Conservation (phyloP, 1,140 invertebrate genomes). For the Wasmannia auropunctata region DNA sequence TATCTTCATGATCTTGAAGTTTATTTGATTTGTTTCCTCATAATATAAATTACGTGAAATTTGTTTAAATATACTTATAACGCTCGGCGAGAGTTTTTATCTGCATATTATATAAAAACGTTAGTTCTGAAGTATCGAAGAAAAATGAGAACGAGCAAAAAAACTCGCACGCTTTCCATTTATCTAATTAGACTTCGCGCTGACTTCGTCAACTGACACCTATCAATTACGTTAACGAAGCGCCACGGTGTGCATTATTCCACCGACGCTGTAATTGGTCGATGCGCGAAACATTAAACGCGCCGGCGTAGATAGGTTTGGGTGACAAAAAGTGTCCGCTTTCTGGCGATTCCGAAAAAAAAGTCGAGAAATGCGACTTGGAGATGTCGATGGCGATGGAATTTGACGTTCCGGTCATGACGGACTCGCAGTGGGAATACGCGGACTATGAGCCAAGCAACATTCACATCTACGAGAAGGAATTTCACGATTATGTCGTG, state of each 20-base stretch:
- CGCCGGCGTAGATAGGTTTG: not conserved
- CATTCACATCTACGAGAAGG: slow-evolving; percentile 81
- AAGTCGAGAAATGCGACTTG: not conserved
- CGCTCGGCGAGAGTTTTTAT: not conserved
- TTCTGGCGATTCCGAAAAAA: not conserved
- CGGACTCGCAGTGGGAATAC: slow-evolving; percentile 56
- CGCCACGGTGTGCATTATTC: not conserved
- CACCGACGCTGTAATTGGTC: not conserved
- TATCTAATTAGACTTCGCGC: not conserved
- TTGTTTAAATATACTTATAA: not conserved
- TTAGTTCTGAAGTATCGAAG: not conserved
- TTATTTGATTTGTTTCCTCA: not conserved
- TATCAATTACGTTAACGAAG: not conserved
- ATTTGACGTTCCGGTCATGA: not conserved
- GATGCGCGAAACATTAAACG: not conserved
- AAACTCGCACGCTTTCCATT: not conserved
- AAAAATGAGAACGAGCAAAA: not conserved
- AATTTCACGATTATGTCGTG: slow-evolving; percentile 82
- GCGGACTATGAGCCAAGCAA: slow-evolving; percentile 78
- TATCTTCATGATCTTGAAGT: not conserved
- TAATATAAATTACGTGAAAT: not conserved
- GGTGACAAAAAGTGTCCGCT: not conserved
- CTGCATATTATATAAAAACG: not conserved
- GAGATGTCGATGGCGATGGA: not conserved
- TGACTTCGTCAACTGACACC: not conserved